Evolutionary conservation across 2,797 vertebrate species (phyloP).

Genomic region (Channallabes apus): DNA sequence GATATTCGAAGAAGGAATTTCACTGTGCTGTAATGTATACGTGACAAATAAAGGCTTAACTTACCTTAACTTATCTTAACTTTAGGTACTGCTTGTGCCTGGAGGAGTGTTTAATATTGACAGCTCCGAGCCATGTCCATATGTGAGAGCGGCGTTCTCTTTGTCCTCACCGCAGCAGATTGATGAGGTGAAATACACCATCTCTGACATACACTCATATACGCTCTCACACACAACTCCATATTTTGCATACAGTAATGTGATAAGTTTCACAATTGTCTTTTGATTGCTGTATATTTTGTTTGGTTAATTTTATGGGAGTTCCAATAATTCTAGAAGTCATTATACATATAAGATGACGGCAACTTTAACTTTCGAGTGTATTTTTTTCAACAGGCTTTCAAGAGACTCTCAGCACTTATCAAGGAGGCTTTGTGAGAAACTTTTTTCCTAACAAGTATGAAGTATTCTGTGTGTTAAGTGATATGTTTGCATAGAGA

Average conservation of each 20-base stretch:
- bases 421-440: constrained; percentile 81
- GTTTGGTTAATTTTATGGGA: background rate
- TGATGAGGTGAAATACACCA: constrained; percentile 74
- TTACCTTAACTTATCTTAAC: too few relatives aligned
- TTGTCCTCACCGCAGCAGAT: constrained; percentile 86
- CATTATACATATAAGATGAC: background rate
- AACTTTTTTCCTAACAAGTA: background rate
- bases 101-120: constrained; percentile 84
- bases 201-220: background rate
- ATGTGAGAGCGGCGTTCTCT: constrained; percentile 89
- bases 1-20: too few relatives aligned
- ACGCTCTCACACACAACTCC: background rate
- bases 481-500: background rate
- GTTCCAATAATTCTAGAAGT: background rate
- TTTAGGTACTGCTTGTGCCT: constrained; percentile 87
- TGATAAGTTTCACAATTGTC: background rate
- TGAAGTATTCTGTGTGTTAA: background rate
- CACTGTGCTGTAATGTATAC: too few relatives aligned
- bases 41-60: too few relatives aligned
- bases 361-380: background rate
- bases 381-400: constrained; percentile 74
- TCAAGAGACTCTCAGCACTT: constrained; percentile 82
- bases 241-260: background rate
- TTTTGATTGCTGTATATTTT: background rate
- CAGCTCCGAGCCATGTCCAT: constrained; percentile 78